These are phyloP conservation scores for Andrena flavipes DNA, from an alignment of 2,888 invertebrate species.

Conservation along the genomic window DNA sequence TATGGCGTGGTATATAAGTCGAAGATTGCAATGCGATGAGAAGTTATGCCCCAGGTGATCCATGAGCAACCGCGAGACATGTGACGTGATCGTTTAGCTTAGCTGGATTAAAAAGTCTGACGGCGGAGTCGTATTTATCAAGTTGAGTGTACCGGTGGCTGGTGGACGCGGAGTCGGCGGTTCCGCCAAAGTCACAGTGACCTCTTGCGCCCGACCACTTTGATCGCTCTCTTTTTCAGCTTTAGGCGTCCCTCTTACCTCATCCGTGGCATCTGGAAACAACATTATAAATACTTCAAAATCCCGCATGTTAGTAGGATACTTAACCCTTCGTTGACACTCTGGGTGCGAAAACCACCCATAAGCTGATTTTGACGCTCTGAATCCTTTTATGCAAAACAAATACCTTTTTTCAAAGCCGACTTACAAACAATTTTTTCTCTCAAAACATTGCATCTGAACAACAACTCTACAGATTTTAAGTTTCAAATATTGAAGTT, in stretches of 20 bases:
- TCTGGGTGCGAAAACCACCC: too few relatives aligned
- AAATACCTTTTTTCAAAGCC: too few relatives aligned
- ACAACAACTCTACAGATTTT: too few relatives aligned
- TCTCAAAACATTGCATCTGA: too few relatives aligned
- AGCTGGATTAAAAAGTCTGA: constrained; percentile 64
- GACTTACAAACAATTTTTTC: too few relatives aligned
- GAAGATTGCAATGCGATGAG: constrained; percentile 53
- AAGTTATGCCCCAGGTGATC: constrained; percentile 52
- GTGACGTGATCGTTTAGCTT: constrained; percentile 56
- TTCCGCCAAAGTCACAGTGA: constrained; percentile 79
- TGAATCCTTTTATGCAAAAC: too few relatives aligned
- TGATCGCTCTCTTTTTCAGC: constrained; percentile 72
- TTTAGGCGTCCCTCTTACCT: constrained; percentile 24
- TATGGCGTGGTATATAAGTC: constrained; percentile 21
- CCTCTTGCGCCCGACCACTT: constrained; percentile 80
- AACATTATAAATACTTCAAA: not conserved
- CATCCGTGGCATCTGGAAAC: constrained; percentile 53
- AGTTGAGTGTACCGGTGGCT: constrained; percentile 72
- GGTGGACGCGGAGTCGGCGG: constrained; percentile 72
- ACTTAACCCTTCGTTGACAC: too few relatives aligned
- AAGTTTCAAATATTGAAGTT: too few relatives aligned
- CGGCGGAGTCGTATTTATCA: constrained; percentile 53
- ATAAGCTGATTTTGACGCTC: too few relatives aligned
- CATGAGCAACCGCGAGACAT: constrained; percentile 47
- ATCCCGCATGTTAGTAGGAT: too few relatives aligned